Evolutionary conservation across 2,888 invertebrate genomes (phyloP), one percentile per base, ranked within the genome.

Genomic region (Archips xylosteana): DNA sequence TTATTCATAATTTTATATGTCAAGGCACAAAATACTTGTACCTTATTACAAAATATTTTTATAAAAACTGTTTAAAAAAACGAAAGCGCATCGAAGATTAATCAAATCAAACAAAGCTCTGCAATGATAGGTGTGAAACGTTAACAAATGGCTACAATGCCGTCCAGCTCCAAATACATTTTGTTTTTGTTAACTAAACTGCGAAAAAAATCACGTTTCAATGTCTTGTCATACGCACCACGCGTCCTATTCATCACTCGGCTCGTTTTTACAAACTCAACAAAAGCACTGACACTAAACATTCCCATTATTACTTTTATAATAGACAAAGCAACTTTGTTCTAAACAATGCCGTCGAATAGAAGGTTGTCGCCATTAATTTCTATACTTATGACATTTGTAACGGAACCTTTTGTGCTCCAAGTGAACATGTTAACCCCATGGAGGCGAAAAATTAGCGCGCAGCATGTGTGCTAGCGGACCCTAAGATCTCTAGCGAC

Each of bases 281-380:
- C 92, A 94, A 94, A 92, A 89, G 92, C 83, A 81, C 78, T 89
- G 92, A 92, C 89, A 89, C 87, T 94, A 93, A 94, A 94, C 94
- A 94, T 89, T 88, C 87, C 92, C 87, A 94, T 94, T 94, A 94
- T 94, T 89, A 85, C 87, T 80, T 87, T 80, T 82, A 85, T 88
- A 92, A 90, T 89, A 93, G 92, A 94, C 92, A 94, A 94, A 92
- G 91, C 82, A 86, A 89, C 89, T 88, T 87, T 87, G 87, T 90
- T 83, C 86, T 81, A 94, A 87, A 94, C 94, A 94, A 94, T 88
- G 80, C 87, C 76, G 75, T 80, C 82, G 85, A 91, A 92, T 92
- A 91, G 92, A 92, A 89, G 92, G 87, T 88, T 91, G 89, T 90
- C 87, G 89, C 92, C 90, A 92, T 94, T 92, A 91, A 93, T 94